phyloP scores from a whole-genome alignment of 2,888 invertebrate genomes.

The Emmelina monodactyla region DNA sequence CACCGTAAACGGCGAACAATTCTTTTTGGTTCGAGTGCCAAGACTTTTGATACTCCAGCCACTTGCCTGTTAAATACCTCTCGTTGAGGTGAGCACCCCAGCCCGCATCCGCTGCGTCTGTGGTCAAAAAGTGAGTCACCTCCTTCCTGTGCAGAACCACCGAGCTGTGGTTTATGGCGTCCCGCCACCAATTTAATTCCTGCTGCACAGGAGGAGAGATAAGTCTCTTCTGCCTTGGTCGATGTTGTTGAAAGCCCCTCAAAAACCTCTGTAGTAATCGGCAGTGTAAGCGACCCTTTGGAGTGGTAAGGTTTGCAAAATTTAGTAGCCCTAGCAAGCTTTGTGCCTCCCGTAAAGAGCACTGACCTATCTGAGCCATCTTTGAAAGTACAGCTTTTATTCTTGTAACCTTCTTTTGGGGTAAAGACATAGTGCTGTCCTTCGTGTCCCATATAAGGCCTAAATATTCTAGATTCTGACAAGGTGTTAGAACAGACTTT shows the following conservation, averaged over 20 bases:
- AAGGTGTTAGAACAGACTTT: conserved; percentile 13
- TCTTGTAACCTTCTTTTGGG: background rate
- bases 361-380: background rate
- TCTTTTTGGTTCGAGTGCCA: background rate
- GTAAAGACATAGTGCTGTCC: background rate
- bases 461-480: conserved; percentile 11
- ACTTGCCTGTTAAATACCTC: background rate
- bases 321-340: conserved; percentile 6
- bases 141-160: background rate
- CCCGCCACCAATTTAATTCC: background rate
- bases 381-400: background rate
- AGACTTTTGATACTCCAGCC: background rate
- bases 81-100: background rate
- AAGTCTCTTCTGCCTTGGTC: too few relatives aligned
- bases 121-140: background rate
- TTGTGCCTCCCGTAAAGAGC: conserved; percentile 1
- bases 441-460: conserved; percentile 2
- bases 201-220: too few relatives aligned
- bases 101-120: background rate
- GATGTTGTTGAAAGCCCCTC: background rate
- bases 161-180: background rate
- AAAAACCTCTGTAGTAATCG: background rate
- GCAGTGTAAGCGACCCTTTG: conserved; percentile 6
- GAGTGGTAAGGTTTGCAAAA: conserved; percentile 8
- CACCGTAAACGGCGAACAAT: background rate